phyloP scores from a whole-genome alignment of 2,888 invertebrate genomes.

The Adelphocoris suturalis region DNA sequence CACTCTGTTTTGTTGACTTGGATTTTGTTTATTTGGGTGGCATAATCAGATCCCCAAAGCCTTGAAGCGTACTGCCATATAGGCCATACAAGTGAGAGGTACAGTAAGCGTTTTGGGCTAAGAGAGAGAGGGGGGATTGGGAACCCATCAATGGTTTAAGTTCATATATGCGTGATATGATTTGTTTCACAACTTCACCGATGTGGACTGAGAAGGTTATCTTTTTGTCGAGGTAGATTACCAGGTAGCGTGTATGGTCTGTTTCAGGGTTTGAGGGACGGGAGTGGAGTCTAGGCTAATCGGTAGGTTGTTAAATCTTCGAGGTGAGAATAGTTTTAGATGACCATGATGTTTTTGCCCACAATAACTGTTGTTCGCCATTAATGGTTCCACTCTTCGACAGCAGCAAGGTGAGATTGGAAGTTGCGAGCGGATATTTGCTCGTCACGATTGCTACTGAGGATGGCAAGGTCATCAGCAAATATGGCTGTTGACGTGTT shows the following conservation, averaged over 20 bases:
- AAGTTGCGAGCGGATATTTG: not conserved
- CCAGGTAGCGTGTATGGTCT: not conserved
- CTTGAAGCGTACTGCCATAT: too few species aligned
- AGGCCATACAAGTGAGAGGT: too few species aligned
- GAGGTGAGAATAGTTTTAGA: not conserved
- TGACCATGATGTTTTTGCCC: too few species aligned
- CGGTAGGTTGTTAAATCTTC: slow-evolving; percentile 3
- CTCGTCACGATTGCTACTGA: slow-evolving; percentile 5
- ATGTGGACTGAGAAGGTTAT: not conserved
- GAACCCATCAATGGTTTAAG: not conserved
- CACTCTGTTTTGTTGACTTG: too few species aligned
- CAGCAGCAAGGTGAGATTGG: not conserved
- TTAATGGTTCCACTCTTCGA: slow-evolving; percentile 45
- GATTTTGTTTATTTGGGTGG: too few species aligned
- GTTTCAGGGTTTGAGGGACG: not conserved
- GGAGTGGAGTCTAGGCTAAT: slow-evolving; percentile 40
- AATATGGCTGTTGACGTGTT: slow-evolving; percentile 43
- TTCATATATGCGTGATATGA: not conserved
- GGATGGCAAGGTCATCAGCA: slow-evolving; percentile 46
- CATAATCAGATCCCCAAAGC: too few species aligned
- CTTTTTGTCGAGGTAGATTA: not conserved
- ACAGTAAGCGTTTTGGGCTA: not conserved
- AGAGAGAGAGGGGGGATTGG: not conserved
- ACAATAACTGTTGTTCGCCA: slow-evolving; percentile 51
- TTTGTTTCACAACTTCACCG: not conserved